These are phyloP conservation scores for Donacobius atricapilla DNA, from an alignment of 2,113 vertebrate genomes.

Conservation along the genomic window DNA sequence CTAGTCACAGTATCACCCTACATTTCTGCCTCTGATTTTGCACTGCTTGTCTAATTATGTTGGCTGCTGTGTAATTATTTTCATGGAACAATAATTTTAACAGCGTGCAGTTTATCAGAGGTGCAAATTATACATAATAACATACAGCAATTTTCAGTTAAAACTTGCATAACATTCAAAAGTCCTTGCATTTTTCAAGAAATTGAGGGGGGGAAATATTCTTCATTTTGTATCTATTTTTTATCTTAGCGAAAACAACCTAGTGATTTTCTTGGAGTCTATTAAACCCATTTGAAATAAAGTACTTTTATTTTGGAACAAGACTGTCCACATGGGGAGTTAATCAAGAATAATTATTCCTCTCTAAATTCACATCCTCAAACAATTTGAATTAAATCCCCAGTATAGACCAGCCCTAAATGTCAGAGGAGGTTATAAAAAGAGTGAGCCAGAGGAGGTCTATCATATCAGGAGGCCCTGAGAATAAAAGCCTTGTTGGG, in stretches of 20 bases:
- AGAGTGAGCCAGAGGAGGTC: background rate
- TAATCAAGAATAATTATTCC: slow-evolving; percentile 57
- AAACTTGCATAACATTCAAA: slow-evolving; percentile 1
- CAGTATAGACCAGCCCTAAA: slow-evolving; percentile 7
- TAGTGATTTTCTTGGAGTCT: background rate
- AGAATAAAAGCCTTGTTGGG: background rate
- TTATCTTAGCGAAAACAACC: background rate
- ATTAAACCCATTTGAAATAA: slow-evolving; percentile 6
- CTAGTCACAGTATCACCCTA: background rate
- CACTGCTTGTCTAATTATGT: slow-evolving; percentile 35
- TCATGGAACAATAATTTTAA: slow-evolving; percentile 63
- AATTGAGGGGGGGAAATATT: background rate
- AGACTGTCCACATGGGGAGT: slow-evolving; percentile 1
- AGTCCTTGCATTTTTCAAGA: background rate
- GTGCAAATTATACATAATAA: slow-evolving; percentile 55
- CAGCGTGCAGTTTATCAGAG: slow-evolving; percentile 44
- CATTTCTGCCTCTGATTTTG: slow-evolving; percentile 35
- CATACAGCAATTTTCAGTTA: background rate
- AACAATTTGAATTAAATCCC: slow-evolving; percentile 54
- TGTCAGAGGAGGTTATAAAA: slow-evolving; percentile 48
- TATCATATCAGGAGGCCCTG: background rate
- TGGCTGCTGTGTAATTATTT: slow-evolving; percentile 64
- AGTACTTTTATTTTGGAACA: slow-evolving; percentile 43
- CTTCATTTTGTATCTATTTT: background rate
- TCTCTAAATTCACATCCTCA: slow-evolving; percentile 39